These are phyloP conservation scores for Sphyrna mokarran DNA, from an alignment of 2,113 vertebrate species.

Conservation along the genomic window DNA sequence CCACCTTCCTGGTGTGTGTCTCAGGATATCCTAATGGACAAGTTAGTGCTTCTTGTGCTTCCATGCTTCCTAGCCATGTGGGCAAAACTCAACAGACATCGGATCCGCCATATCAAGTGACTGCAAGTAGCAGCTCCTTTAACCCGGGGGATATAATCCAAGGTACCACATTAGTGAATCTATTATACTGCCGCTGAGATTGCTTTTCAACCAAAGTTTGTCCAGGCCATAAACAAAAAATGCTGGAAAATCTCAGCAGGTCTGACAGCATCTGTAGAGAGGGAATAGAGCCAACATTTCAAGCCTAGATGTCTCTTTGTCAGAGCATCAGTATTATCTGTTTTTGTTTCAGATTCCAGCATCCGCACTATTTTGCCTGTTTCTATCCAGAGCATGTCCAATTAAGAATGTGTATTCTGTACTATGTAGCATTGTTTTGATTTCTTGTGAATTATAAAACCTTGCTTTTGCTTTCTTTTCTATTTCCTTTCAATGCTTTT, in stretches of 20 bases:
- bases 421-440: neutral
- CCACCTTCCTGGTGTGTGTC: constrained; percentile 28
- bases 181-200: neutral
- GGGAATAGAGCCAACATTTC: too few relatives aligned
- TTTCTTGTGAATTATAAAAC: constrained; percentile 19
- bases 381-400: neutral
- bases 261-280: too few relatives aligned
- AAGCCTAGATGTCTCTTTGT: too few relatives aligned
- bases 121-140: constrained; percentile 39
- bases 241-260: too few relatives aligned
- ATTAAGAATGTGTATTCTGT: neutral
- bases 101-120: constrained; percentile 40
- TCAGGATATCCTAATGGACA: constrained; percentile 38
- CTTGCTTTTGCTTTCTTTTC: neutral
- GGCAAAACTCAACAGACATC: neutral
- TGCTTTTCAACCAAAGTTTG: neutral
- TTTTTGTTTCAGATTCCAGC: too few relatives aligned
- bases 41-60: constrained; percentile 32
- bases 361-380: too few relatives aligned
- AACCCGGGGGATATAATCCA: constrained; percentile 41
- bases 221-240: neutral
- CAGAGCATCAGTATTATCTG: too few relatives aligned
- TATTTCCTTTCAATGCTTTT: neutral
- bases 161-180: constrained; percentile 38
- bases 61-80: constrained; percentile 35